Evolutionary conservation across 2,113 vertebrate species (phyloP), one percentile per base, ranked within the genome.

Genomic region (Ochotona princeps): DNA sequence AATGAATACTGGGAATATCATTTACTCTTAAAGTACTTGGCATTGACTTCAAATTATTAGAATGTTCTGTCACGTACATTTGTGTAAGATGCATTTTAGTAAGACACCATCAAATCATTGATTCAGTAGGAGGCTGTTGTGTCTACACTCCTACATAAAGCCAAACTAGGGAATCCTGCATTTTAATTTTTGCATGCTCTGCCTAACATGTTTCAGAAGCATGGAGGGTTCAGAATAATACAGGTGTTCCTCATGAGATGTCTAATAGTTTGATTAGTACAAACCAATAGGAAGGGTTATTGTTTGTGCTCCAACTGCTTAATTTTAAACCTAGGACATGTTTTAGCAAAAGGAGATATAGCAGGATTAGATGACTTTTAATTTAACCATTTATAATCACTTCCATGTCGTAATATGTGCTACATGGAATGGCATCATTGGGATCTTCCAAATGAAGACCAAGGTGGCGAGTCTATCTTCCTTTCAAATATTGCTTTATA

Each of bases 281-380:
- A 89, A n/a, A 69, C 17, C 38, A 81, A 12, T 35, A 75, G 65
- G 30, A 86, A 80, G 70, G 18, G 63, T 35, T 61, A 18, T 83
- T 12, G 7, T 18, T 73, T 17, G 13, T 72, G 28, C 44, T 26
- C 14, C 7, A 25, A 7, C 35, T 78, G n/a, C 78, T 67, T 93
- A 17, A 6, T 44, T 86, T 92, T 70, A 94, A 94, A 66, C 49
- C 2, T 13, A 12, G 25, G 10, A 3, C n/a, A 32, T 69, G 28
- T 44, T 92, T 90, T 92, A 75, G 80, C 49, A 90, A 86, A 80
- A 92, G 75, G 81, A 78, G 30, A 25, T 73, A 44, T 5, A 72
- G 35, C 44, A 15, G 78, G 57, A 69, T 20, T 18, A 85, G 14
- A 2, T 60, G 76, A 13, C 54, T 94, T 95, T 92, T 91, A 8